phyloP scores from a whole-genome alignment of 2,797 vertebrate genomes.

The Anniella stebbinsi region DNA sequence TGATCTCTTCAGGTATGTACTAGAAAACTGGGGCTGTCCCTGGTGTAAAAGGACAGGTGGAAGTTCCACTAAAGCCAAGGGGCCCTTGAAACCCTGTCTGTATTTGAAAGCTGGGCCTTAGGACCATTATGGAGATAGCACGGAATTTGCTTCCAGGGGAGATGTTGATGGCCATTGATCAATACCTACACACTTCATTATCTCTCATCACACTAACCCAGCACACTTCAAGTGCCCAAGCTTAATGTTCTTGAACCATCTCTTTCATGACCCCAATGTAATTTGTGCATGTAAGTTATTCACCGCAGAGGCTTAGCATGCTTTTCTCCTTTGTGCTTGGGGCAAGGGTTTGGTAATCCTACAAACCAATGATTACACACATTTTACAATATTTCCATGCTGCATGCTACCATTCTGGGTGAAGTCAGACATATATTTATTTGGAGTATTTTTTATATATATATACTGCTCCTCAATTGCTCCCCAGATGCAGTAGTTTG shows the following conservation, averaged over 20 bases:
- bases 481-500: no score
- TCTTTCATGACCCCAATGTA: conserved; percentile 41
- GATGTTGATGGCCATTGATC: conserved; percentile 66
- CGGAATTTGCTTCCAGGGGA: conserved; percentile 60
- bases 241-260: conserved; percentile 68
- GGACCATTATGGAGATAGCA: neutral
- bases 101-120: neutral
- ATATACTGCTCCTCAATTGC: no score
- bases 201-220: conserved; percentile 57
- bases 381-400: conserved; percentile 10
- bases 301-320: conserved; percentile 21
- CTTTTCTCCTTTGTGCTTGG: conserved; percentile 37
- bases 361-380: conserved; percentile 51
- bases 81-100: neutral
- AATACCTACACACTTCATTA: conserved; percentile 61
- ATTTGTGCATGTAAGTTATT: conserved; percentile 46
- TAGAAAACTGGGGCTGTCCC: neutral
- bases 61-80: no score
- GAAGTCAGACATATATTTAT: no score
- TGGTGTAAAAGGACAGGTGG: neutral
- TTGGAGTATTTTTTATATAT: no score
- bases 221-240: conserved; percentile 31
- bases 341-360: neutral
- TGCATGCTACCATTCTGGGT: neutral
- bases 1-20: neutral